Evolutionary conservation across 2,113 vertebrate species (phyloP), one percentile per base, ranked within the genome.

Genomic region (Australoheros scitulus): DNA sequence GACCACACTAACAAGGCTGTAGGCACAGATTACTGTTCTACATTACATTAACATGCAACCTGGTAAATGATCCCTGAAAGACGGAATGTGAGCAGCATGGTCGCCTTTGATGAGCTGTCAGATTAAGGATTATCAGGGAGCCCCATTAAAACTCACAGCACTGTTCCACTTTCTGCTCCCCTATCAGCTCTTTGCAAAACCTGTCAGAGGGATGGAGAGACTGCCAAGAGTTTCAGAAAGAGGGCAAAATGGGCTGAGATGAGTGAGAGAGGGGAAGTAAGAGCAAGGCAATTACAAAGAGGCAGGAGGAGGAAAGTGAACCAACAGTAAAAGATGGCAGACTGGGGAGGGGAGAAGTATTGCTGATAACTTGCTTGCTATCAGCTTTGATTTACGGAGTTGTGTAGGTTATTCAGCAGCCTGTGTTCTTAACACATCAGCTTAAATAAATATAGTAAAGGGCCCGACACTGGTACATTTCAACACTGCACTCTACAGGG

Each of bases 401-500:
- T 75, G 32, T 70, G 79, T 20, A 32, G 38, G 22, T 13, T 55
- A 29, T 77, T 87, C 56, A 84, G 17, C 74, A 79, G 47, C 75
- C 61, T 50, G 15, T 9, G 41, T 43, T 59, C n/a, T 57, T 6
- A 38, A 74, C 55, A 79, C 36, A 29, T 77, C 57, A 81, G 50
- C 59, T 24, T 79, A 17, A 60, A 18, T 74, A 77, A 17, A 13
- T 15, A 26, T 3, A 24, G 8, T 3, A 2, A 22, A 29, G 34
- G 57, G 17, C 68, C 32, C 29, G 59, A 20, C 2, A 15, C 43
- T 41, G 60, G 15, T 36, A 55, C 80, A 79, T 80, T 26, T 76
- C 89, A 91, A 89, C 87, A 94, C 88, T 94, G 93, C 86, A 10
- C 90, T 87, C 93, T 85, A 38, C 43, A 79, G 92, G 60, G 24